These are phyloP conservation scores for Peromyscus attwateri DNA, from an alignment of 2,797 vertebrate genomes.

Conservation along the genomic window DNA sequence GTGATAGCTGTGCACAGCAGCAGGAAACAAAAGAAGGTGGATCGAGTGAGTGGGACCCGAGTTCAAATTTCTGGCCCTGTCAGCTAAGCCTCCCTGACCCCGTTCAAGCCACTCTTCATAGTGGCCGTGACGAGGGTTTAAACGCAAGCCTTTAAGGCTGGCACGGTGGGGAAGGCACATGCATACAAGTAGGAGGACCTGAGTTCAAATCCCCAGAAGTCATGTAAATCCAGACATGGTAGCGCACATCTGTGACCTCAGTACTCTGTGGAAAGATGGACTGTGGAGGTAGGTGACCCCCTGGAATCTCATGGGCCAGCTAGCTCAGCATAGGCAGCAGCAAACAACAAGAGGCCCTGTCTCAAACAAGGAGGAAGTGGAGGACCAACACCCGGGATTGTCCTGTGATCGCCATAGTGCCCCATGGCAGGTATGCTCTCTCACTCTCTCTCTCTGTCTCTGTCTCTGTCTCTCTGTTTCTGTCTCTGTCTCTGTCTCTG, in stretches of 20 bases:
- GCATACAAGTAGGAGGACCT: background rate
- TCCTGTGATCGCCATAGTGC: background rate
- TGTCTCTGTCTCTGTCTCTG: background rate
- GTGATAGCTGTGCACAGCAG: background rate
- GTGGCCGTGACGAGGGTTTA: background rate
- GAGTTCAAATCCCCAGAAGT: background rate
- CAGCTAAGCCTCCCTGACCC: background rate
- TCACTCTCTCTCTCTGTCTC: background rate
- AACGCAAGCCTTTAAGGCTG: background rate
- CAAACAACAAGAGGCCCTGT: background rate
- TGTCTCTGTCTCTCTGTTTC: background rate
- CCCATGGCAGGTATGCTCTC: background rate
- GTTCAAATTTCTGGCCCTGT: background rate
- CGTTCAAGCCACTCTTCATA: rapidly evolving
- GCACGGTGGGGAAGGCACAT: background rate
- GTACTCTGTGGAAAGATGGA: background rate
- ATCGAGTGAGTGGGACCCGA: background rate
- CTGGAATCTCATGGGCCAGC: background rate
- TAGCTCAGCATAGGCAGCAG: too few relatives aligned
- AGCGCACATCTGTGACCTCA: background rate
- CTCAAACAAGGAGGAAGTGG: background rate
- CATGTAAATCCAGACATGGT: background rate
- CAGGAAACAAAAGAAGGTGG: background rate
- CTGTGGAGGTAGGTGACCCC: background rate
- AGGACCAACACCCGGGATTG: background rate